Base-by-base conservation (phyloP, 2,888 invertebrate genomes). In the Mechanitis messenoides region DNA sequence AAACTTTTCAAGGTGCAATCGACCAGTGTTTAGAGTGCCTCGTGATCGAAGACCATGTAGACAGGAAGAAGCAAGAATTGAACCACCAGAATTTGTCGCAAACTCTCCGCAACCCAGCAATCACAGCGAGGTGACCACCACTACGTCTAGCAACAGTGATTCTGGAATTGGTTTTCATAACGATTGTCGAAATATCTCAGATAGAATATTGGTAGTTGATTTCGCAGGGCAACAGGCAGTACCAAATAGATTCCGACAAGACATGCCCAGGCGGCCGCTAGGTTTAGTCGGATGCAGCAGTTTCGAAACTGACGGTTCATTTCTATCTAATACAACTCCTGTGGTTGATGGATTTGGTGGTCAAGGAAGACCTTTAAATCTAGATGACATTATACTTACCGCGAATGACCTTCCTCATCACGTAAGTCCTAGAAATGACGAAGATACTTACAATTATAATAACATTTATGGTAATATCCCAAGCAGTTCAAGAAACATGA, bases 141-240 rank as follows among this genome's bases (percentile, higher is more conserved):
- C 94, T 0, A 95, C 96, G 31, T 97, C 97, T 0, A 97, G 97
- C 72, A 98, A 97, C 80, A 97, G 97, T 61, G 98, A 98, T 80
- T 98, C 97, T 1, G 98, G 98, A 0, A 97, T 98, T 65, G 98
- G 98, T 0, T 97, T 97, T 74, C 93, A 96, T 68, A 97, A 97
- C 73, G 97, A 97, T 73, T 95, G 95, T 72, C 93, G 95, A 9
- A 95, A 95, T 74, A 93, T 96, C 58, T 95, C 95, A 0, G 96
- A 96, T 78, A 90, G 95, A 63, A 95, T 96, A 72, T 80, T 95
- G 45, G 93, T 95, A 0, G 94, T 95, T 0, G 95, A 96, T 76
- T 95, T 95, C 75, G 93, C 93, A 1, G 84, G 82, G 0, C 85
- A 80, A 47, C 86, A 81, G 57, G 80, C 81, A 0, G 79, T 81